phyloP scores from a whole-genome alignment of 2,797 vertebrate genomes.

The Mormyrops boulengeri region DNA sequence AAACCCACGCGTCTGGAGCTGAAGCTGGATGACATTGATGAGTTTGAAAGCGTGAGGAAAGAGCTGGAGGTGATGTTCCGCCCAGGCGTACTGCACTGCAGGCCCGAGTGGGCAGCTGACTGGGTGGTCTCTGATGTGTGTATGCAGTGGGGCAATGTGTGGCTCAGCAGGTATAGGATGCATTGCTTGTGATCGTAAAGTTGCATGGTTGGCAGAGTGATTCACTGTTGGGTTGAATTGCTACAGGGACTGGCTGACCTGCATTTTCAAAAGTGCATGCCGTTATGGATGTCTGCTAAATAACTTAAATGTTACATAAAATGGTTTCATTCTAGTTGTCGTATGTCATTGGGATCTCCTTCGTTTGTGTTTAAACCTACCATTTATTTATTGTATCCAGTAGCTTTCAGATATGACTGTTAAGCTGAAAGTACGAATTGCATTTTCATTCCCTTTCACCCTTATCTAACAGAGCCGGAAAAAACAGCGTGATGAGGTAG shows the following conservation, averaged over 20 bases:
- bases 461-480: slow-evolving; percentile 66
- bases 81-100: background rate
- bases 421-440: background rate
- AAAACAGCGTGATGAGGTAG: slow-evolving; percentile 83
- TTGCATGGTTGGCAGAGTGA: background rate
- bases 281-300: background rate
- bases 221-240: background rate
- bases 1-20: slow-evolving; percentile 90
- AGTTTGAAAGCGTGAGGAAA: slow-evolving; percentile 88
- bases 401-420: background rate
- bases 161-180: background rate
- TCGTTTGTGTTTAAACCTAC: background rate
- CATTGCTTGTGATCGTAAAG: background rate
- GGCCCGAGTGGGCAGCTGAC: no score
- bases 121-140: background rate
- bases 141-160: background rate
- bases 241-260: background rate
- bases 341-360: background rate
- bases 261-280: background rate
- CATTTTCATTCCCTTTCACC: background rate
- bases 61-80: slow-evolving; percentile 75
- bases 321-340: background rate
- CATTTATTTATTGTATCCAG: background rate
- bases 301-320: background rate
- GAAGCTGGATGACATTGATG: slow-evolving; percentile 89